Conservation (phyloP, 2,797 vertebrate genomes). For the Selene dorsalis region DNA sequence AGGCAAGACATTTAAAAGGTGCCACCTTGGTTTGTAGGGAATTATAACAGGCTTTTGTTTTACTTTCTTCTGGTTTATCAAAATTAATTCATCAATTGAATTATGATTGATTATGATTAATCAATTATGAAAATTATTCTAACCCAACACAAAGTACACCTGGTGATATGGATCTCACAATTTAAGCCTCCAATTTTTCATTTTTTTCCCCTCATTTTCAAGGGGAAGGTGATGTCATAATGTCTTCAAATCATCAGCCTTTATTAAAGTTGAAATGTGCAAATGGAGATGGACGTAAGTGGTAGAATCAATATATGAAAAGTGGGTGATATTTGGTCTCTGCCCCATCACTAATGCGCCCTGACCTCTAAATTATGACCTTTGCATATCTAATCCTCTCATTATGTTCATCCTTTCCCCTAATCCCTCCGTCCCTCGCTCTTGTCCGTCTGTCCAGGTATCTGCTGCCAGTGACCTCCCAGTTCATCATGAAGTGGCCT, state of each 20-base stretch:
- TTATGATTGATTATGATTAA: neutral
- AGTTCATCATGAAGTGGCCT: conserved; percentile 94
- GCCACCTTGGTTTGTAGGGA: neutral
- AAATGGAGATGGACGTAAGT: conserved; percentile 58
- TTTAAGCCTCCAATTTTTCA: conserved; percentile 7
- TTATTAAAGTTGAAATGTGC: conserved; percentile 59
- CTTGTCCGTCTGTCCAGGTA: conserved; percentile 89
- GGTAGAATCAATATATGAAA: conserved; percentile 57
- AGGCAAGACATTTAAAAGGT: neutral
- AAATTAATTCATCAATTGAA: too few species aligned
- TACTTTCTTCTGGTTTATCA: neutral
- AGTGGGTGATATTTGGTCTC: conserved; percentile 61
- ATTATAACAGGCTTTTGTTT: neutral
- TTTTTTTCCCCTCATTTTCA: neutral
- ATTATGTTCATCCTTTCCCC: conserved; percentile 79
- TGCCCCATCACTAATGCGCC: conserved; percentile 66
- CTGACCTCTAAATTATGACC: conserved; percentile 81
- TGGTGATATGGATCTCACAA: conserved; percentile 13
- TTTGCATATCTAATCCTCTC: conserved; percentile 85
- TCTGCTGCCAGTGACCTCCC: conserved; percentile 95
- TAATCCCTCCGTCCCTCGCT: conserved; percentile 77
- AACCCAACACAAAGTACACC: neutral
- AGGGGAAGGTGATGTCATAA: conserved; percentile 19
- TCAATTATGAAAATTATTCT: neutral
- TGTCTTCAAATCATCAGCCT: conserved; percentile 27